phyloP scores from a whole-genome alignment of 2,888 invertebrate genomes.

The Sinotaia quadrata region DNA sequence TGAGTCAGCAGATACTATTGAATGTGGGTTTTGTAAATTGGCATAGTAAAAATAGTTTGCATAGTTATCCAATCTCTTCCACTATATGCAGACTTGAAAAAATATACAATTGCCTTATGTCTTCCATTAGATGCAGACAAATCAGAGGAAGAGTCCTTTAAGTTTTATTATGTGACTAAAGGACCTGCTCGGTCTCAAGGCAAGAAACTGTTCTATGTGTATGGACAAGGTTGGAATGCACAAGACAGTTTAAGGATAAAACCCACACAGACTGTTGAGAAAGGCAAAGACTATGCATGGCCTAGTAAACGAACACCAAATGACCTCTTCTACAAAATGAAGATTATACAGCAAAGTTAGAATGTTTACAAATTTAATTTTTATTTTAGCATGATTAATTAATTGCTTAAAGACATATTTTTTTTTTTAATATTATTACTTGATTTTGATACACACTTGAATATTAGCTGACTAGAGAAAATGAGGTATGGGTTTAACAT shows the following conservation, averaged over 20 bases:
- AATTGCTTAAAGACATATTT: not conserved
- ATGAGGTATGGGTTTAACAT: no score
- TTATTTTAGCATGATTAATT: not conserved
- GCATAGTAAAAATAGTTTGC: no score
- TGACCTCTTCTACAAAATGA: constrained; percentile 57
- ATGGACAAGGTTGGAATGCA: constrained; percentile 60
- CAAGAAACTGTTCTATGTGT: constrained; percentile 66
- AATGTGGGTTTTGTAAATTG: no score
- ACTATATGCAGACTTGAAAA: no score
- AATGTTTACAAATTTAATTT: not conserved
- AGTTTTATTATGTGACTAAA: constrained; percentile 61
- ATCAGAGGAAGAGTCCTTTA: constrained; percentile 55
- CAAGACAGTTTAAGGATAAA: constrained; percentile 42
- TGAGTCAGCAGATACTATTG: no score
- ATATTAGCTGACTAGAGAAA: no score
- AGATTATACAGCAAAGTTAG: constrained; percentile 48
- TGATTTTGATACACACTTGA: no score
- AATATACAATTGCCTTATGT: no score
- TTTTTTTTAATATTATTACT: not conserved
- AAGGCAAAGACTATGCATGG: constrained; percentile 56
- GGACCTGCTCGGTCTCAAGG: constrained; percentile 59
- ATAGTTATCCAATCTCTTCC: no score
- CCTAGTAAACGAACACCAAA: constrained; percentile 50
- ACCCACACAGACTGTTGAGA: constrained; percentile 47
- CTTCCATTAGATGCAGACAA: constrained; percentile 48